Conservation (phyloP, 2,888 invertebrate genomes). For the Agrotis ipsilon region DNA sequence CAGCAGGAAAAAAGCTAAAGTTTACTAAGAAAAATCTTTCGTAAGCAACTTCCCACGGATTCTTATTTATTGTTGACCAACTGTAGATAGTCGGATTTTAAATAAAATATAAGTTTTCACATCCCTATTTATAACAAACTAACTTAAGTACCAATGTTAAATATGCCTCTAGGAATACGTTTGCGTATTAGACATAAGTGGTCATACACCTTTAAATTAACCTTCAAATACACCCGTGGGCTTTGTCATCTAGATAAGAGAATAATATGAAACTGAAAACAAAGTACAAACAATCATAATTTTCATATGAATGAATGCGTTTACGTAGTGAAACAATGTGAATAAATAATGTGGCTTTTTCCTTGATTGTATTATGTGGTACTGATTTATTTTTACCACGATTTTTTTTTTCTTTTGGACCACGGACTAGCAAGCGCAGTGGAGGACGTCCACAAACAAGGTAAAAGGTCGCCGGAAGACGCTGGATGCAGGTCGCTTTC, state of each 20-base stretch:
- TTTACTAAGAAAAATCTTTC: too few relatives aligned
- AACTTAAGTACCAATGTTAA: background rate
- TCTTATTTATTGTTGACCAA: too few relatives aligned
- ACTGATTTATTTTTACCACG: too few relatives aligned
- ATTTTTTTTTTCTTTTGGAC: too few relatives aligned
- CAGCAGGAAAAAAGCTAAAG: too few relatives aligned
- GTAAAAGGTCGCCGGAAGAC: too few relatives aligned
- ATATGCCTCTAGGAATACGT: background rate
- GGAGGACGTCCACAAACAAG: too few relatives aligned
- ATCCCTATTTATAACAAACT: background rate
- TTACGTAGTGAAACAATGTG: background rate
- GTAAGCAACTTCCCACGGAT: too few relatives aligned
- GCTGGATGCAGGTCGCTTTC: too few relatives aligned
- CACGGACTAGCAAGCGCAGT: too few relatives aligned
- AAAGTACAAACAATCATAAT: constrained; percentile 16
- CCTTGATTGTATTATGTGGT: background rate
- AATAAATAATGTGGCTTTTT: constrained; percentile 8
- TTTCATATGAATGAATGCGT: constrained; percentile 6
- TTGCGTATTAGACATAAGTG: background rate
- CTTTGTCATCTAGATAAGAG: constrained; percentile 8
- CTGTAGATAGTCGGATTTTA: background rate
- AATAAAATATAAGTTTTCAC: background rate
- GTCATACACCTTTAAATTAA: background rate
- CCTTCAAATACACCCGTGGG: constrained; percentile 13
- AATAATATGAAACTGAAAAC: background rate